Evolutionary conservation across 35 echinoderm and acorn worm species (phyloP), one percentile per base, ranked within the genome.

Genomic region (Stichopus chloronotus): DNA sequence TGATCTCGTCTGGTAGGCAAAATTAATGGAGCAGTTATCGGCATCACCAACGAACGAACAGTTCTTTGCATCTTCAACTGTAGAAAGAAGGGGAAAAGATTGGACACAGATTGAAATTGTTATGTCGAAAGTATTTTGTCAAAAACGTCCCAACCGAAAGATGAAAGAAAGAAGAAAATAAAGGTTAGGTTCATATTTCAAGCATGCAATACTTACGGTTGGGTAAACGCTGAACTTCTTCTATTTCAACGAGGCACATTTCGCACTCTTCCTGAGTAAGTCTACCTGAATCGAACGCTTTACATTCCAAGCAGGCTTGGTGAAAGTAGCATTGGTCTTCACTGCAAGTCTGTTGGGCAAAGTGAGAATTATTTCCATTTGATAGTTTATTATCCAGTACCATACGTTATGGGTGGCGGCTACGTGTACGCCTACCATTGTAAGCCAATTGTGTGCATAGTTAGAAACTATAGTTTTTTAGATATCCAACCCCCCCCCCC

Each of bases 231-330:
- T 79, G 55, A 58, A 91, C 90, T 79, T 91, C 53, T 58, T 17
- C 5, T 22, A 91, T 77, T 21, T 55, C 72, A 8, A 91, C 52
- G 17, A 71, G 63, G 43, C 92, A 93, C 82, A 72, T 72, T n/a
- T 93, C 83, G 87, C 92, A 93, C 25, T 93, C 23, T 52, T 86
- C 63, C 53, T 93, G 22, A 8, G 20, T 87, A 8, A 93, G 92
- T 58, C 82, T 86, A 55, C 92, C 92, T 0, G 52, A n/a, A 53
- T 87, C 19, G 52, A 77, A 87, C 22, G 72, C 83, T 55, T 93
- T 93, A 59, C 92, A 93, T 68, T 93, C 59, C 12, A 93, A 12
- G 59, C 92, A 93, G 58, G 81, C 81, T 87, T 93, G 80, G 63
- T 91, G 90, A 57, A 91, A 79, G 76, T 23, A 78, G 79, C 90